Conservation (phyloP, 2,113 vertebrate genomes). For the Noturus placidus region DNA sequence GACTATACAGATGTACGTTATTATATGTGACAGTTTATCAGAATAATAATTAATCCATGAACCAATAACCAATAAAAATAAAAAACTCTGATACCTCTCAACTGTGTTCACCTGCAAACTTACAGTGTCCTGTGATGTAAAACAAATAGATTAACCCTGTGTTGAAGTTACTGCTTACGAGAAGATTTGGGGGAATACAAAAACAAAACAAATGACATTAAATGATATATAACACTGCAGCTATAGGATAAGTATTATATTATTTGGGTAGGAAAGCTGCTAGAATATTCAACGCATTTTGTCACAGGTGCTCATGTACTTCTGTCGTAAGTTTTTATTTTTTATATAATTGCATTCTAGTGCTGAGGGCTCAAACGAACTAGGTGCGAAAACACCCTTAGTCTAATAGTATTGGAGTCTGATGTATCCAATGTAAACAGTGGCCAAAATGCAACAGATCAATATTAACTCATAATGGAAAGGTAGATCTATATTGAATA, state of each 20-base stretch:
- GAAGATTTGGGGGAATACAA: background rate
- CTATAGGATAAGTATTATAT: background rate
- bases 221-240: background rate
- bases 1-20: background rate
- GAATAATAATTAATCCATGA: background rate
- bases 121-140: conserved; percentile 49
- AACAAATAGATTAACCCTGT: background rate
- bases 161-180: background rate
- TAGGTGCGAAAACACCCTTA: too few relatives aligned
- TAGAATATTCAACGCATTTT: background rate
- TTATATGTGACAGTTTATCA: background rate
- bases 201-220: background rate
- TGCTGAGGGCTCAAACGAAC: too few relatives aligned
- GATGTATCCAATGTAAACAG: too few relatives aligned
- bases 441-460: too few relatives aligned
- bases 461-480: too few relatives aligned
- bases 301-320: too few relatives aligned
- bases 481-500: too few relatives aligned
- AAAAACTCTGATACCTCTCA: conserved; percentile 56
- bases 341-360: too few relatives aligned
- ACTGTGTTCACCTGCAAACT: conserved; percentile 53
- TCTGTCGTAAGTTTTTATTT: too few relatives aligned
- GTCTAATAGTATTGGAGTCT: too few relatives aligned
- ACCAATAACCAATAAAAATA: too few relatives aligned
- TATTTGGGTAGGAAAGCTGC: background rate